phyloP scores from a whole-genome alignment of 2,113 vertebrate genomes.

The Cyphomyrus plagiostoma region DNA sequence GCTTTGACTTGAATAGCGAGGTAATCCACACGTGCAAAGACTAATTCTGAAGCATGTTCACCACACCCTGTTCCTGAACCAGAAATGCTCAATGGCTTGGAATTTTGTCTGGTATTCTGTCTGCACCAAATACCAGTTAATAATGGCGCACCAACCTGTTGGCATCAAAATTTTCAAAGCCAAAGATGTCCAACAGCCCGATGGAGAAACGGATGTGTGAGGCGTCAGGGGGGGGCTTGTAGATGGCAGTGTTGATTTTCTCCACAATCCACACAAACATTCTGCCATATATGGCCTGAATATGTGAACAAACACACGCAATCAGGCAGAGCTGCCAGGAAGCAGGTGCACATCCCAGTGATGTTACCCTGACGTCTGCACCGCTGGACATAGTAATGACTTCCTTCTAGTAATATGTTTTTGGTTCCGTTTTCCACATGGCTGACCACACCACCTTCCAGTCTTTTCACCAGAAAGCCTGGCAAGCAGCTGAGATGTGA shows the following conservation, averaged over 20 bases:
- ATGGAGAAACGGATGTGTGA: constrained; percentile 59
- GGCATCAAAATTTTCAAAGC: constrained; percentile 87
- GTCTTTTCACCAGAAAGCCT: not conserved
- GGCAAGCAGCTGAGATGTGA: not conserved
- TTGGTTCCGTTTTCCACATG: not conserved
- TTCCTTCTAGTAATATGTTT: not conserved
- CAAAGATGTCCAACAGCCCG: constrained; percentile 93
- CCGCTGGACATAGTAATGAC: not conserved
- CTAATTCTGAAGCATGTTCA: not conserved
- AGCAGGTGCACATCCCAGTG: not conserved
- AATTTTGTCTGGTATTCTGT: not conserved
- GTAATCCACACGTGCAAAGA: not conserved
- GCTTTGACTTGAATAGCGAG: not conserved
- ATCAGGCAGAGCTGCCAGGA: not conserved
- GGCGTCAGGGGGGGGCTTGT: constrained; percentile 47
- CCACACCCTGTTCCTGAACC: not conserved
- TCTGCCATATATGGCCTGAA: constrained; percentile 61
- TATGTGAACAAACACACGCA: constrained; percentile 16
- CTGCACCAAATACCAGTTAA: not conserved
- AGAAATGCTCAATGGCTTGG: not conserved
- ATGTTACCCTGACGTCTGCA: not conserved
- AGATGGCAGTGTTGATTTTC: constrained; percentile 80
- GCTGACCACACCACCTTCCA: not conserved
- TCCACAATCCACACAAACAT: constrained; percentile 83
- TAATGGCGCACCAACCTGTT: constrained; percentile 70